Conservation (phyloP, 2,113 vertebrate species). For the Marmota monax region DNA sequence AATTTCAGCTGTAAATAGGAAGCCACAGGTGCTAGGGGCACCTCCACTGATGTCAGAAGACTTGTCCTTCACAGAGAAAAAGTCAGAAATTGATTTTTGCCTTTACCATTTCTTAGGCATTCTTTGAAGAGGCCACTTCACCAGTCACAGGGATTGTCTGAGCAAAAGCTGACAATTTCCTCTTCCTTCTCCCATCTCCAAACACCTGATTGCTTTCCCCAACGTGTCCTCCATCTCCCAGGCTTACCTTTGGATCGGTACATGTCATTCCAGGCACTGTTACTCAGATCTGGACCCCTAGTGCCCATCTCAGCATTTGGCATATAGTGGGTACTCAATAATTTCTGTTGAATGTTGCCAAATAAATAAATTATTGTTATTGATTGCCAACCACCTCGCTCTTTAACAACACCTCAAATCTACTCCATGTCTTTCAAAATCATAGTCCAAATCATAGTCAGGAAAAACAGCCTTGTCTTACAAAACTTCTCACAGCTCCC, state of each 20-base stretch:
- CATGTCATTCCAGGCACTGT: not conserved
- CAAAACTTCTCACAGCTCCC: not conserved
- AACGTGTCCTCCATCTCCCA: fast-evolving
- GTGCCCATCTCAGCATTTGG: not conserved
- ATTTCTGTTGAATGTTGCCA: not conserved
- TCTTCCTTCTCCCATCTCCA: not conserved
- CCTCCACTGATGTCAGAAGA: not conserved
- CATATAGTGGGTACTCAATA: not conserved
- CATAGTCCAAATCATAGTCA: not conserved
- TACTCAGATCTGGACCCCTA: not conserved
- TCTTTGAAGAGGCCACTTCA: not conserved
- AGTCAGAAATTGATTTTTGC: constrained; percentile 53
- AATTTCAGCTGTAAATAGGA: constrained; percentile 52
- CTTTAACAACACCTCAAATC: not conserved
- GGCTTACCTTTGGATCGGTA: not conserved
- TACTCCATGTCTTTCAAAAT: not conserved
- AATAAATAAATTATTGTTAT: not conserved
- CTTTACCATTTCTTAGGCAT: constrained; percentile 62
- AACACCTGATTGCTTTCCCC: not conserved
- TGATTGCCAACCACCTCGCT: not conserved
- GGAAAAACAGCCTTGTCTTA: not conserved
- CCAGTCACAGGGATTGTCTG: not conserved
- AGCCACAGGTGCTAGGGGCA: not conserved
- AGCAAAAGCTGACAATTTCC: not conserved
- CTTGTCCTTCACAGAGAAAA: not conserved